Evolutionary conservation across 23 tunicate genomes (phyloP), one percentile per base, ranked within the genome.

Genomic region (Trididemnum nubilum): DNA sequence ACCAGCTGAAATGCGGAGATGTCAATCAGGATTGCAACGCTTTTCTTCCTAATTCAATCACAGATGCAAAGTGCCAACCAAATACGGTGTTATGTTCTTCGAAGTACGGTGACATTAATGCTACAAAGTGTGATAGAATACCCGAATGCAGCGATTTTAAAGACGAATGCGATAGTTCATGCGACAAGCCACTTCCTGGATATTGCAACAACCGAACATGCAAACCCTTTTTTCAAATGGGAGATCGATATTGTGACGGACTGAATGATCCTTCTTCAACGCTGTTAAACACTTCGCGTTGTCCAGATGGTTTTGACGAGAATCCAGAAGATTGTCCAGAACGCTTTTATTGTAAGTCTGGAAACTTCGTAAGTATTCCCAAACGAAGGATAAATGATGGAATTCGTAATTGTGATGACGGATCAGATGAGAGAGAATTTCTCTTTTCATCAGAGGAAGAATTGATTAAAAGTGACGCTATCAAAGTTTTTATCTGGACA

Each of bases 371-470:
- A 58, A 73, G 79, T 59, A 73, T 73, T 49, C 33, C 31, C 2
- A 9, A 2, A 18, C 9, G 9, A 37, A 24, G 12, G 59, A 15
- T 2, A 15, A 73, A 86, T 0, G 96, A 90, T 33, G 86, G 77
- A 1, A 73, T 80, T 38, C 25, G 12, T 26, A 83, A 90, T 34
- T 90, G 96, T 52, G 71, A 33, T 30, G 82, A 74, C 51, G 83
- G 86, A 9, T 52, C 51, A 0, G 96, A 90, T 36, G 96, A 90
- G 82, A 77, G 81, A 64, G 88, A 85, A 29, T 36, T 51, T 44
- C 26, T 31, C 1, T 78, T 89, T 33, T 89, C 94, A 2, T 89
- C 94, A 24, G 65, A 83, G 19, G 39, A 40, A 25, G 81, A 84
- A 71, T 60, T 89, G 85, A 83, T 89, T 18, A 44, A 72, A 25